Evolutionary conservation across 2,888 invertebrate species (phyloP).

Genomic region (Drosophila buzzatii): DNA sequence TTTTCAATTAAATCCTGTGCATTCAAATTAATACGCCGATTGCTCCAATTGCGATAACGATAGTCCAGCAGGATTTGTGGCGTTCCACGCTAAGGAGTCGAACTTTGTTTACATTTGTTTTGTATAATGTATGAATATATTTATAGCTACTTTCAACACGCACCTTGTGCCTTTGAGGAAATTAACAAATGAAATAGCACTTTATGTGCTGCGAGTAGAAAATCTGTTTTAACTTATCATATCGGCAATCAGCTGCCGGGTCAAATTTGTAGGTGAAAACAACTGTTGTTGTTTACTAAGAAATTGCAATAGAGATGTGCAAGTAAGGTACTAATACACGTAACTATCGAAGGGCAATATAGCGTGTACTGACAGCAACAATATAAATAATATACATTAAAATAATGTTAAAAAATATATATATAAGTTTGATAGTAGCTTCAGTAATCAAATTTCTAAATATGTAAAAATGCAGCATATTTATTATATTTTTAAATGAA

Average conservation of each 20-base stretch:
- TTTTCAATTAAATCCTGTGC: no score
- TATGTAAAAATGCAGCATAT: no score
- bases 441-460: background rate
- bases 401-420: no score
- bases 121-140: background rate
- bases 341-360: background rate
- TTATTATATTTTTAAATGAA: background rate
- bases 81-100: background rate
- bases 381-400: no score
- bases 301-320: conserved; percentile 29
- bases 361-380: no score
- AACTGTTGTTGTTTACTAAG: conserved; percentile 51
- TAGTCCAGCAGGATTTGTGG: background rate
- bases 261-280: conserved; percentile 59
- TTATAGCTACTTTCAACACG: background rate
- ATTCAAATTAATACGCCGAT: background rate
- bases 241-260: conserved; percentile 39
- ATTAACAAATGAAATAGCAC: background rate
- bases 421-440: no score
- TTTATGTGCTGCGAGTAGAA: conserved; percentile 2
- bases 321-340: background rate
- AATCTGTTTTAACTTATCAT: conserved; percentile 40
- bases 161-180: conserved; percentile 2
- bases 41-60: background rate
- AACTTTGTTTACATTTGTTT: conserved; percentile 11